Conservation (phyloP, 1,140 invertebrate genomes). For the Drosophila eugracilis region DNA sequence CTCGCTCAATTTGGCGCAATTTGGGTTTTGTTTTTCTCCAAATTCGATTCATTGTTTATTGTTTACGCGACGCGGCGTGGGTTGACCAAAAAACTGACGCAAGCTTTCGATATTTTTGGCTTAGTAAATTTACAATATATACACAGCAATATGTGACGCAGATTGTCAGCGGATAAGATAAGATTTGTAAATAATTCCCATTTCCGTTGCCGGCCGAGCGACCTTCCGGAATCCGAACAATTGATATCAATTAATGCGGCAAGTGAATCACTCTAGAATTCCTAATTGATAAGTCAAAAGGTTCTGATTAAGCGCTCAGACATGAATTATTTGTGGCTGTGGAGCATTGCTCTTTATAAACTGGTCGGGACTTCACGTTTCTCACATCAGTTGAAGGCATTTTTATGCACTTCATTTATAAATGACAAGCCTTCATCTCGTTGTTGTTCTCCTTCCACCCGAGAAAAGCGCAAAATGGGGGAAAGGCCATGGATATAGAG, state of each 20-base stretch:
- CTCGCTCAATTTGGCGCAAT: conserved; percentile 56
- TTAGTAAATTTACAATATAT: conserved; percentile 47
- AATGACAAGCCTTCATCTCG: conserved; percentile 54
- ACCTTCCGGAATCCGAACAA: conserved; percentile 56
- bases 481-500: not conserved
- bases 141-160: conserved; percentile 19
- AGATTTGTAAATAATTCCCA: conserved; percentile 46
- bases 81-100: conserved; percentile 56
- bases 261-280: conserved; percentile 65
- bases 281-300: conserved; percentile 70
- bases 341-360: conserved; percentile 29
- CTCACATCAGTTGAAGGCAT: conserved; percentile 47
- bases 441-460: conserved; percentile 2
- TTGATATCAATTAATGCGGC: conserved; percentile 32
- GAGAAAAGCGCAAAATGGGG: conserved; percentile 57
- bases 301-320: conserved; percentile 51
- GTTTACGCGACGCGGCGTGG: conserved; percentile 50
- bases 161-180: conserved; percentile 38
- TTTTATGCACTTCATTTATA: conserved; percentile 68
- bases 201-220: conserved; percentile 36
- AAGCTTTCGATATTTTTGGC: conserved; percentile 55
- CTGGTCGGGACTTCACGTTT: conserved; percentile 39
- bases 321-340: conserved; percentile 26
- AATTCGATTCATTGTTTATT: conserved; percentile 47
- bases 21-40: conserved; percentile 46